Conservation (phyloP, 2,113 vertebrate species). For the Macquaria australasica region DNA sequence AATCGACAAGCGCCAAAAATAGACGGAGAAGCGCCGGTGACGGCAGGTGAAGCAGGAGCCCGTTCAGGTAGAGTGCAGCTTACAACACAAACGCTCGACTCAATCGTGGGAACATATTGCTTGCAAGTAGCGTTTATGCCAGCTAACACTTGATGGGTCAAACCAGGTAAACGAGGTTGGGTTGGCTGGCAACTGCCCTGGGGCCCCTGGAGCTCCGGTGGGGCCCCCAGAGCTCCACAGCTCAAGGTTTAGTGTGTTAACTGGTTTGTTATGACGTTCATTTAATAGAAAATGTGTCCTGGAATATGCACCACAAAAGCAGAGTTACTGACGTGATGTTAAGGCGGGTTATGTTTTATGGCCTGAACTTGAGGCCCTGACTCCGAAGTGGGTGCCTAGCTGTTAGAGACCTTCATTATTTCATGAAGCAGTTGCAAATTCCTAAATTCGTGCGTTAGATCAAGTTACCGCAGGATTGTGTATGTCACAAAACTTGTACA, state of each 20-base stretch:
- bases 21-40: no score
- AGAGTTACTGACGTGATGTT: not conserved
- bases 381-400: not conserved
- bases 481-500: not conserved
- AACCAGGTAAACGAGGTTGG: not conserved
- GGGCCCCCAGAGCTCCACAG: not conserved
- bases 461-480: not conserved
- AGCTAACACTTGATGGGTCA: not conserved
- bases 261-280: not conserved
- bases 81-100: not conserved
- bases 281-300: not conserved
- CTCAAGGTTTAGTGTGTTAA: not conserved
- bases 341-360: not conserved
- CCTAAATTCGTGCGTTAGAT: not conserved
- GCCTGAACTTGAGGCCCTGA: not conserved
- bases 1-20: slow-evolving; percentile 64
- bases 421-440: not conserved
- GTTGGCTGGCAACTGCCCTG: not conserved
- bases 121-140: no score
- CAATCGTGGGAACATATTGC: not conserved
- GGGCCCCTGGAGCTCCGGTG: no score
- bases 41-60: not conserved
- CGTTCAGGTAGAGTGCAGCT: not conserved
- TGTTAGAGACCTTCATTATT: not conserved
- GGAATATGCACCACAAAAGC: not conserved